Evolutionary conservation across 2,113 vertebrate species (phyloP).

Genomic region (Periophthalmodon schlosseri): DNA sequence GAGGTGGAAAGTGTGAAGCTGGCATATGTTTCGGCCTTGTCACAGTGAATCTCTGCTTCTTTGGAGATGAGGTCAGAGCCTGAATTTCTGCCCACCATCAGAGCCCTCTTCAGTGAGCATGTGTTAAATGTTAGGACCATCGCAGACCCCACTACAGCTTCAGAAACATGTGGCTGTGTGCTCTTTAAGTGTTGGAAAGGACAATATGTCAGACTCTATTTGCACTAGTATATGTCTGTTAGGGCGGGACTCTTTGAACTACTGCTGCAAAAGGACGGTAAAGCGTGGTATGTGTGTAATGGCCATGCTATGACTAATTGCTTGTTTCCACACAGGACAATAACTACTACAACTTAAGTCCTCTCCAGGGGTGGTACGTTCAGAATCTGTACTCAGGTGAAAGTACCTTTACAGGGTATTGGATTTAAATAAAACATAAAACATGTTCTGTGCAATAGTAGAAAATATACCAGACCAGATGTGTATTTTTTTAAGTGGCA

Average conservation of each 20-base stretch:
- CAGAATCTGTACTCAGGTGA: not conserved
- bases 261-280: conserved; percentile 1
- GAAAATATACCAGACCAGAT: not conserved
- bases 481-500: too few species aligned
- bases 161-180: conserved; percentile 12
- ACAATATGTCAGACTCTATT: conserved; percentile 36
- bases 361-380: not conserved
- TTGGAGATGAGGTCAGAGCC: conserved; percentile 57
- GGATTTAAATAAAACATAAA: too few species aligned
- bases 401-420: not conserved
- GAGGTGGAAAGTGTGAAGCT: conserved; percentile 49
- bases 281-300: conserved; percentile 26
- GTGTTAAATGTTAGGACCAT: conserved; percentile 74
- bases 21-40: conserved; percentile 78
- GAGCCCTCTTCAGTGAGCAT: conserved; percentile 57
- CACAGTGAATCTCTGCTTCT: conserved; percentile 69
- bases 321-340: conserved; percentile 27
- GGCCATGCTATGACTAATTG: conserved; percentile 30
- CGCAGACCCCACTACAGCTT: conserved; percentile 62
- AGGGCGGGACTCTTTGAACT: conserved; percentile 7
- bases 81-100: conserved; percentile 74
- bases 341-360: not conserved
- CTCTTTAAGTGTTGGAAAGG: conserved; percentile 44
- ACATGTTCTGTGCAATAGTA: not conserved
- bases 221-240: conserved; percentile 27